Evolutionary conservation across 2,113 vertebrate genomes (phyloP), one percentile per base, ranked within the genome.

Genomic region (Aleadryas rufinucha): DNA sequence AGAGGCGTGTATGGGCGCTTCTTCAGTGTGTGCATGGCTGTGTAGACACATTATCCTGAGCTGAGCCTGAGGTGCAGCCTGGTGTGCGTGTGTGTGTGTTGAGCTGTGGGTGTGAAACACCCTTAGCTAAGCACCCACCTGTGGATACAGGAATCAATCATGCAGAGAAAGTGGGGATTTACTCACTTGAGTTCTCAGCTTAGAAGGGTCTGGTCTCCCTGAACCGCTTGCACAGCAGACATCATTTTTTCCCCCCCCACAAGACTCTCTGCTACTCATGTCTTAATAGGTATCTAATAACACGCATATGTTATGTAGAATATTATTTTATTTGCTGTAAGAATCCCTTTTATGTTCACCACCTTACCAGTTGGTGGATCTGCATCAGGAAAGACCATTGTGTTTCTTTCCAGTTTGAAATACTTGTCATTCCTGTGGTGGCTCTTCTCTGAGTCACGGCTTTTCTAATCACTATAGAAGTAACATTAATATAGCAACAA

Each of bases 361-460:
- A 2, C 35, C 33, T 92, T 53, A 74, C 37, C 56, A 31, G n/a
- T n/a, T 71, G 60, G 39, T 78, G 26, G 64, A 75, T 77, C 28
- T 64, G 30, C 80, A 75, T 37, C 56, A 74, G 65, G 76, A 89
- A 84, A 81, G 69, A 78, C 61, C 49, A 30, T 28, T 20, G 37
- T 7, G 2, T 76, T 91, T 87, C 70, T 57, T 79, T 76, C 70
- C 85, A 45, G 26, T 89, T 60, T 95, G 35, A 94, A 84, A 87
- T 76, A 61, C 68, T 77, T 92, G 31, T 79, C 74, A 79, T 96
- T 89, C 91, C 61, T 93, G 78, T 82, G 65, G 57, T 88, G 35
- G 75, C 59, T 94, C 41, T 30, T 41, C 86, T 88, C 75, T 93
- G 90, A 96, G 45, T 97, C 91, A 96, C 8, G 16, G 41, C 65